phyloP scores from a whole-genome alignment of 2,888 invertebrate species.

The Melikaiella ostensackeni region DNA sequence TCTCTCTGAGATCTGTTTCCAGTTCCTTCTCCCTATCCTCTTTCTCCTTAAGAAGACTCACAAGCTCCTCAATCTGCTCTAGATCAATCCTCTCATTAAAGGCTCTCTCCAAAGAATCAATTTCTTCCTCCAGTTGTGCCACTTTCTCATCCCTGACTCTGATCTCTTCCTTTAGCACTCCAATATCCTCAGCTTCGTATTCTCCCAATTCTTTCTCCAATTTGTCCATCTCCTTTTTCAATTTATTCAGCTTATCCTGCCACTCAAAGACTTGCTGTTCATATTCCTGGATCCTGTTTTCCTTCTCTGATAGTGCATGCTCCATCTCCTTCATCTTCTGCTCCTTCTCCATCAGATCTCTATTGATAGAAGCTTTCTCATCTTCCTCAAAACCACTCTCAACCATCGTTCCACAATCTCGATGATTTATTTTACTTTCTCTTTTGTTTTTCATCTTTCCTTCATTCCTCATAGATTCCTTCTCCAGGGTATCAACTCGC shows the following conservation, averaged over 20 bases:
- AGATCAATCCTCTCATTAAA: slow-evolving; percentile 69
- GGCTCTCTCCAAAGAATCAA: slow-evolving; percentile 68
- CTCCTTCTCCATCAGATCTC: slow-evolving; percentile 52
- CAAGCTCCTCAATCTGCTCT: slow-evolving; percentile 68
- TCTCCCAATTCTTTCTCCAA: slow-evolving; percentile 62
- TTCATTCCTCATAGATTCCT: slow-evolving; percentile 37
- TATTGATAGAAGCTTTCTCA: slow-evolving; percentile 43
- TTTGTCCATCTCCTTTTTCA: slow-evolving; percentile 57
- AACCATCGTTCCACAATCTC: slow-evolving; percentile 24
- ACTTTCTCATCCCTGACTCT: slow-evolving; percentile 65
- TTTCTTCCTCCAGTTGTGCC: slow-evolving; percentile 66
- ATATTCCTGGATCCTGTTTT: slow-evolving; percentile 63
- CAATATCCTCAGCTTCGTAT: slow-evolving; percentile 65
- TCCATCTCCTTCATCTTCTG: slow-evolving; percentile 67
- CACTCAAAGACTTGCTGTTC: slow-evolving; percentile 63
- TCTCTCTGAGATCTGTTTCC: slow-evolving; percentile 72
- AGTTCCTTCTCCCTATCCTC: slow-evolving; percentile 80
- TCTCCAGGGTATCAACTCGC: slow-evolving; percentile 43
- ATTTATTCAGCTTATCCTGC: slow-evolving; percentile 60
- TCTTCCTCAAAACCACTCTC: slow-evolving; percentile 10
- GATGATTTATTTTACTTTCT: slow-evolving; percentile 23
- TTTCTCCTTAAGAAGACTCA: slow-evolving; percentile 66
- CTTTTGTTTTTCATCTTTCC: background rate
- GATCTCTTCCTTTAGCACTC: slow-evolving; percentile 67
- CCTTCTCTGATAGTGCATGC: slow-evolving; percentile 63